Evolutionary conservation across 2,113 vertebrate species (phyloP).

Genomic region (Hydrochoerus hydrochaeris): DNA sequence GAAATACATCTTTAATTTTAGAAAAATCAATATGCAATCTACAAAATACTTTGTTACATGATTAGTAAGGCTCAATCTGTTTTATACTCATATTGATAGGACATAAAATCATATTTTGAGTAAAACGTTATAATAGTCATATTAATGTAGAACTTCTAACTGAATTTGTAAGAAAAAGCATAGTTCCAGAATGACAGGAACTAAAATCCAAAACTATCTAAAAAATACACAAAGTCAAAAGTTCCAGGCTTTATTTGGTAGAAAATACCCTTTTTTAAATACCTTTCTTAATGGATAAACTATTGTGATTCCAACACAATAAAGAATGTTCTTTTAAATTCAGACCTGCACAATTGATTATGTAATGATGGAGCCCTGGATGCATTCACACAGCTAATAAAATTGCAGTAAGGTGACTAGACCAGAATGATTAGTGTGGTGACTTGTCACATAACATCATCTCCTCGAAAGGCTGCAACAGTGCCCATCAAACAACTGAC

Average conservation of each 20-base stretch:
- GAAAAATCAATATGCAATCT: slow-evolving; percentile 86
- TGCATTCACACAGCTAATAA: neutral
- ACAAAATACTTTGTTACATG: slow-evolving; percentile 86
- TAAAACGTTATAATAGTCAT: slow-evolving; percentile 78
- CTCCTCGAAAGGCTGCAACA: neutral
- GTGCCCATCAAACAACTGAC: neutral
- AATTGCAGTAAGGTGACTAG: neutral
- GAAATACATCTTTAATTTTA: slow-evolving; percentile 87
- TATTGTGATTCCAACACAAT: neutral
- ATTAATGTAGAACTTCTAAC: slow-evolving; percentile 54
- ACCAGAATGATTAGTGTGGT: neutral
- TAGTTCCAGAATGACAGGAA: slow-evolving; percentile 18
- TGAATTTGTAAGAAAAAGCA: slow-evolving; percentile 56
- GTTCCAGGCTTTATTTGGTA: neutral
- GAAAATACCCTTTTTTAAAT: neutral
- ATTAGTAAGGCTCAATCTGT: slow-evolving; percentile 80
- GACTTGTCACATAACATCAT: neutral
- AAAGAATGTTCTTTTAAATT: neutral
- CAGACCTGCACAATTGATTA: slow-evolving; percentile 4
- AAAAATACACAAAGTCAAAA: slow-evolving; percentile 10
- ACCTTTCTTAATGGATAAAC: neutral
- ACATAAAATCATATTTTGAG: slow-evolving; percentile 81
- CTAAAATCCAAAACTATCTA: neutral
- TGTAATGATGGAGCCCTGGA: neutral
- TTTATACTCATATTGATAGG: slow-evolving; percentile 78